Base-by-base conservation (phyloP, 2,113 vertebrate genomes). In the Heterochromis multidens region DNA sequence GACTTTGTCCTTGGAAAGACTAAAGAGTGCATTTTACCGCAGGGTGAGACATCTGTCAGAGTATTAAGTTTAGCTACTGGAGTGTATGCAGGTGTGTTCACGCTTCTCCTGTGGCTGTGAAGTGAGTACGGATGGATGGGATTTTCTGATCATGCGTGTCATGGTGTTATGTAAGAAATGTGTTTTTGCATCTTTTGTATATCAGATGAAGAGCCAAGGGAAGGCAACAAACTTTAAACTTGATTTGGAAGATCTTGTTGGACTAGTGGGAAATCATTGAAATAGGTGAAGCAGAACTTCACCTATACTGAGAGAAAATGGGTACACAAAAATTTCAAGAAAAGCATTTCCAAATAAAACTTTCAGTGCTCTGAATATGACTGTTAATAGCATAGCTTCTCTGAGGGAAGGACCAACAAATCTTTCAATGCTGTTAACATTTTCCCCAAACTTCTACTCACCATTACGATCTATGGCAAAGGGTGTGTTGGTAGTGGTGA, bases 381-480 rank as follows among this genome's bases (percentile, higher is more conserved):
- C 17, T 0, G 43, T 27, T 74, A 31, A 31, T 19, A 21, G 27
- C 10, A 2, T 29, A 31, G 37, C 19, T 58, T 58, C n/a, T 40
- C 43, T 58, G 23, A 43, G 7, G 27, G 9, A 57, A 29, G 4
- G 21, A 29, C 17, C 40, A 43, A 57, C 13, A 57, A 25, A 25
- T 60, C 7, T 33, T 12, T 2, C 3, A 25, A 43, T 19, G 21
- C 4, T 17, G 13, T 13, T 16, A 21, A 80, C n/a, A 37, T 25
- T 31, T 6, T 10, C 1, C 46, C 17, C 13, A n/a, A 7, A 63
- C 23, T 31, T 76, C 29, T 79, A 96, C 97, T 97, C 85, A 99
- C 99, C 99, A 0, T 99, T 99, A 93, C 97, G 98, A 93, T 99
- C 99, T 2, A 99, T 98, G 43, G 98, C 98, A 77, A 99, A 99